Evolutionary conservation across 1,140 invertebrate genomes (phyloP).

Genomic region (Drosophila fuyamai): DNA sequence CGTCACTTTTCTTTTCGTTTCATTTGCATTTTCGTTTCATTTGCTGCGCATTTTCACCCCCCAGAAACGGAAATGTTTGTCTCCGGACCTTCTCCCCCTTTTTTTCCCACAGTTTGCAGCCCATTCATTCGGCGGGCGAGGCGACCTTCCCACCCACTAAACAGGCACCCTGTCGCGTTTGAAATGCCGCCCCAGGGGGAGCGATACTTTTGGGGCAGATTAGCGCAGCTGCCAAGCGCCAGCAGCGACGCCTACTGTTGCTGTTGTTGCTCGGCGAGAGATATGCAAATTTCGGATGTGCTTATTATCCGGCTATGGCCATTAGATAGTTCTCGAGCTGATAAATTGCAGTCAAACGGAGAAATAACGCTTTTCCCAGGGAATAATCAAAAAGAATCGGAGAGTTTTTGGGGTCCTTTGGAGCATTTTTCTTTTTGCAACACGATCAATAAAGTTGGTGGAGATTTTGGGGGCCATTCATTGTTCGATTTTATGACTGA

Average conservation of each 20-base stretch:
- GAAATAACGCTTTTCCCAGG: background rate
- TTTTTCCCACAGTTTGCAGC: constrained; percentile 7
- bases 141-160: constrained; percentile 2
- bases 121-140: constrained; percentile 4
- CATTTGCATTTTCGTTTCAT: constrained; percentile 64
- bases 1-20: constrained; percentile 24
- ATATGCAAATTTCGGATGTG: constrained; percentile 48
- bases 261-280: constrained; percentile 25
- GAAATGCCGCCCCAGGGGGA: constrained; percentile 24
- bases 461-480: constrained; percentile 19
- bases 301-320: constrained; percentile 38
- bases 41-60: constrained; percentile 40
- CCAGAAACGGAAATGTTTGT: constrained; percentile 44
- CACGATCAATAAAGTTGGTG: constrained; percentile 28
- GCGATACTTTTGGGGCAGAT: constrained; percentile 57
- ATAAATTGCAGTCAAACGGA: constrained; percentile 36
- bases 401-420: constrained; percentile 7
- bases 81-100: constrained; percentile 13
- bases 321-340: constrained; percentile 33
- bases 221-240: constrained; percentile 61
- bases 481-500: constrained; percentile 40
- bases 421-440: background rate
- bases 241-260: constrained; percentile 17
- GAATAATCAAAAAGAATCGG: constrained; percentile 6
- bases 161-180: constrained; percentile 25